These are phyloP conservation scores for Tapera naevia DNA, from an alignment of 2,797 vertebrate species.

Conservation along the genomic window DNA sequence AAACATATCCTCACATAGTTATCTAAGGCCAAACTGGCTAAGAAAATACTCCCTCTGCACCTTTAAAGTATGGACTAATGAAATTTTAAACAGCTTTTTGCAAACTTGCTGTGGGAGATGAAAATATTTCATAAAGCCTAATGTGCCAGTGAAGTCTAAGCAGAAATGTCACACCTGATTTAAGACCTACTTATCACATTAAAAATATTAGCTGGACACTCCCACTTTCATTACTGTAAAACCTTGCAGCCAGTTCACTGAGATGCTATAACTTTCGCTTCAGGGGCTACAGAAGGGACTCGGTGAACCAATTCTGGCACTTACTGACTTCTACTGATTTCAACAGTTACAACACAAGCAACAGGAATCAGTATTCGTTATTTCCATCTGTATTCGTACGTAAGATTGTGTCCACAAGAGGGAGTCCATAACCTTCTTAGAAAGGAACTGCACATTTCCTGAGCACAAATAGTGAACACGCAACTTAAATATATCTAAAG, in stretches of 20 bases:
- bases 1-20: background rate
- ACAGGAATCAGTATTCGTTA: background rate
- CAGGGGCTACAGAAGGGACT: background rate
- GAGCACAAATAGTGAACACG: background rate
- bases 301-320: background rate
- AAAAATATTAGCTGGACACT: background rate
- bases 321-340: background rate
- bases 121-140: background rate
- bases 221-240: background rate
- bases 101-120: background rate
- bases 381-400: fast-evolving
- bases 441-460: background rate
- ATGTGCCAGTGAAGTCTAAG: background rate
- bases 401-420: conserved; percentile 33
- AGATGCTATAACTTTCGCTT: background rate
- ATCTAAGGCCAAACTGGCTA: background rate
- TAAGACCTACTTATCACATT: background rate
- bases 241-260: background rate
- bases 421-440: background rate
- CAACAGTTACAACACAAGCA: background rate
- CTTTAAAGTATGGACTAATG: background rate
- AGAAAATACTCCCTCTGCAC: background rate
- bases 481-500: background rate
- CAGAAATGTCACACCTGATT: background rate
- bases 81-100: background rate